phyloP scores from a whole-genome alignment of 2,113 vertebrate genomes.

The Lepus americanus region DNA sequence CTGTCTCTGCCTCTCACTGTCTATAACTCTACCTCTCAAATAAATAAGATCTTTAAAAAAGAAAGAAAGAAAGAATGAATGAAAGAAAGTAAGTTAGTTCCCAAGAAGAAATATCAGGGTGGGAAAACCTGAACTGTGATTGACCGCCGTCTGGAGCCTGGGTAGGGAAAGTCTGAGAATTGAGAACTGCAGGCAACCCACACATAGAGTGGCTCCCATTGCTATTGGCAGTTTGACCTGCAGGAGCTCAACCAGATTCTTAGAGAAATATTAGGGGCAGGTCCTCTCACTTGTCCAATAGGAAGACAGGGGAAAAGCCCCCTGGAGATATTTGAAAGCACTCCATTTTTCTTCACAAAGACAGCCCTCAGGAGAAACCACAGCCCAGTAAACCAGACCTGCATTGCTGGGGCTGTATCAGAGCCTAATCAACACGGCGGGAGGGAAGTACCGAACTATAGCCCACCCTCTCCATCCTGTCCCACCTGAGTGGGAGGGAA shows the following conservation, averaged over 20 bases:
- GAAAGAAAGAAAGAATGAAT: too few relatives aligned
- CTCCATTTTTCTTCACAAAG: neutral
- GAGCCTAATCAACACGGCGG: neutral
- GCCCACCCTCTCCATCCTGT: neutral
- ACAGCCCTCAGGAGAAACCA: too few relatives aligned
- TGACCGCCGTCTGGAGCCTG: neutral
- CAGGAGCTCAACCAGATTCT: neutral
- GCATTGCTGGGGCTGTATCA: neutral
- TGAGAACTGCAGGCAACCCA: neutral
- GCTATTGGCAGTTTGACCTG: neutral
- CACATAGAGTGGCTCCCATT: too few relatives aligned
- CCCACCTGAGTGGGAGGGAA: neutral
- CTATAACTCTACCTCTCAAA: too few relatives aligned
- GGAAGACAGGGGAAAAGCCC: rapidly evolving
- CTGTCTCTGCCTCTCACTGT: too few relatives aligned
- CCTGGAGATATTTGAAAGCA: neutral
- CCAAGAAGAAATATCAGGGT: neutral
- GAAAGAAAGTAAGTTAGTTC: too few relatives aligned
- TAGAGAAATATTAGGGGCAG: neutral
- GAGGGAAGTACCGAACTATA: neutral
- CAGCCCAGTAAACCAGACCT: neutral
- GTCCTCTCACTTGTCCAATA: neutral
- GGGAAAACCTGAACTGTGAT: neutral
- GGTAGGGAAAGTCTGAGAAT: too few relatives aligned
- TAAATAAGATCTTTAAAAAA: too few relatives aligned